Conservation (phyloP, 2,113 vertebrate species). For the Mastomys coucha region DNA sequence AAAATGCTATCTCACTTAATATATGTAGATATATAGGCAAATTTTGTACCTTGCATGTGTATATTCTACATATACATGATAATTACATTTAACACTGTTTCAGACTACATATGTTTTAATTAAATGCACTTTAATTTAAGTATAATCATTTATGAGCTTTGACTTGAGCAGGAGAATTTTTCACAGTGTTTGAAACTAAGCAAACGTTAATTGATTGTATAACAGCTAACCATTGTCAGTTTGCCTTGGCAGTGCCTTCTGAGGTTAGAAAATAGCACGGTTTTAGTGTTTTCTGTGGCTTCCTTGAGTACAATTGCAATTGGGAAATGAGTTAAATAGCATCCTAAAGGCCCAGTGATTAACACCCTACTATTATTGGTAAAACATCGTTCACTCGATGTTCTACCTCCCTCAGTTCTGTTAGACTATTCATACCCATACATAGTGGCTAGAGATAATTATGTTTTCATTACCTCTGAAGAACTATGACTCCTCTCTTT, state of each 20-base stretch:
- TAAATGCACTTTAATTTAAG: background rate
- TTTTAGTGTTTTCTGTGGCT: background rate
- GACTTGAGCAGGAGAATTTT: background rate
- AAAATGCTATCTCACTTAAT: background rate
- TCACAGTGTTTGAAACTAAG: background rate
- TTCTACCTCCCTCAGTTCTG: background rate
- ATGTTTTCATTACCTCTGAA: slow-evolving; percentile 1
- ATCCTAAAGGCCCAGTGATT: slow-evolving; percentile 21
- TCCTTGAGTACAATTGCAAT: slow-evolving; percentile 1
- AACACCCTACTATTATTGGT: background rate
- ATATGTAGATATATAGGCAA: background rate
- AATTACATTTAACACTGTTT: background rate
- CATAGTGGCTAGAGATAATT: slow-evolving; percentile 5
- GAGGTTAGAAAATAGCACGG: background rate
- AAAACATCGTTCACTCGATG: slow-evolving; percentile 56
- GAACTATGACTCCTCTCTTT: background rate
- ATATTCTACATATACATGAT: background rate
- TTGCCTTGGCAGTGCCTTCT: background rate
- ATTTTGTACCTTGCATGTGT: background rate
- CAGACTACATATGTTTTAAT: background rate
- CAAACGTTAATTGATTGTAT: background rate
- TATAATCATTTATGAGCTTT: background rate
- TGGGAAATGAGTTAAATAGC: slow-evolving; percentile 28
- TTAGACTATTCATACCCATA: background rate
- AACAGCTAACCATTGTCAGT: background rate